A percentile compares a stretch with the other conserved stretches of the same genome.
Evolutionary conservation across 2,797 vertebrate genomes (phyloP).

Genomic region (Cheirogaleus major): DNA sequence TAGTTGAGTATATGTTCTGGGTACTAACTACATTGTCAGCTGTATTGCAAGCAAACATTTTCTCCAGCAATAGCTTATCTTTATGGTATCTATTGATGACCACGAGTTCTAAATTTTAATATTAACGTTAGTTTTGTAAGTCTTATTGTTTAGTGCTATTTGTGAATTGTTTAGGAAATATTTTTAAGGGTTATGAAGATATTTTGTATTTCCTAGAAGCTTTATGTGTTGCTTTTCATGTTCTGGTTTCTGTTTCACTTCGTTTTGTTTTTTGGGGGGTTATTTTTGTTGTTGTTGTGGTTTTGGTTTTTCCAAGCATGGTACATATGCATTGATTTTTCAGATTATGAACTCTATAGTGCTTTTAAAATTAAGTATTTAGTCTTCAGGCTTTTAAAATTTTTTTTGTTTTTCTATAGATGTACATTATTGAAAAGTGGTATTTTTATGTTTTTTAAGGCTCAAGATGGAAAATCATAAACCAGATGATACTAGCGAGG

Average conservation of each 20-base stretch:
- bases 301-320: neutral
- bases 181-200: constrained; percentile 25
- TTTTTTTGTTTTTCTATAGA: neutral
- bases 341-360: constrained; percentile 16
- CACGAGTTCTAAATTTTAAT: neutral
- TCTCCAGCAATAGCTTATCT: neutral
- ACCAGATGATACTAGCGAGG: constrained; percentile 28
- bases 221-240: neutral
- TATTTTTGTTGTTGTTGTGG: no score
- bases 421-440: neutral
- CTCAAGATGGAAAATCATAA: constrained; percentile 81
- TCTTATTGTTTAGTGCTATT: neutral
- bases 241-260: constrained; percentile 44
- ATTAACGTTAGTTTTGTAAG: neutral
- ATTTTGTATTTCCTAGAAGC: neutral
- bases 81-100: neutral
- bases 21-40: neutral
- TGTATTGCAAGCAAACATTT: neutral
- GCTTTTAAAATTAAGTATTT: constrained; percentile 25
- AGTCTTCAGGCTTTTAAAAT: neutral
- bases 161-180: neutral
- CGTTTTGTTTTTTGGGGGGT: neutral
- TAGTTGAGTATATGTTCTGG: neutral
- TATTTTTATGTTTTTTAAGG: constrained; percentile 44
- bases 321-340: neutral